A percentile compares a stretch with the other conserved stretches of the same genome.
phyloP scores from a whole-genome alignment of 2,888 invertebrate species.

The Lycia hirtaria region DNA sequence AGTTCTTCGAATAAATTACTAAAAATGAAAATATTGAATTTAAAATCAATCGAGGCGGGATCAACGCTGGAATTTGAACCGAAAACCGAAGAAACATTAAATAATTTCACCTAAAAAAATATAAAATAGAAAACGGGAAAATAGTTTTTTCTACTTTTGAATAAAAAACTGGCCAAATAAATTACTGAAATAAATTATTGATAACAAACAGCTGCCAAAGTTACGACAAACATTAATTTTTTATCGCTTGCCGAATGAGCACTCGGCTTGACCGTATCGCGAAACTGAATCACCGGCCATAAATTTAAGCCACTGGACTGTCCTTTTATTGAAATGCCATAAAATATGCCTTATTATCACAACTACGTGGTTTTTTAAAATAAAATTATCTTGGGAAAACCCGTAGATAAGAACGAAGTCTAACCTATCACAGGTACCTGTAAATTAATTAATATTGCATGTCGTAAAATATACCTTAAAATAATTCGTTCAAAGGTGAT shows the following conservation, averaged over 20 bases:
- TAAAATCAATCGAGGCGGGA: no score
- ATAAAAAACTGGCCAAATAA: background rate
- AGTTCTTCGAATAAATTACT: no score
- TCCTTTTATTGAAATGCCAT: conserved; percentile 16
- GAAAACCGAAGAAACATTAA: no score
- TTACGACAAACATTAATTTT: conserved; percentile 42
- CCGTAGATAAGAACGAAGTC: background rate
- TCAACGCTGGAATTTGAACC: no score
- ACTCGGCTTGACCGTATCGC: conserved; percentile 41
- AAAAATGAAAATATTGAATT: no score
- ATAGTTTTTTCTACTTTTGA: background rate
- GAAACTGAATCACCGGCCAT: conserved; percentile 20
- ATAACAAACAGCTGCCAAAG: conserved; percentile 23
- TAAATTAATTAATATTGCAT: background rate
- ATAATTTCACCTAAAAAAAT: background rate
- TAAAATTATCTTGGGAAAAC: conserved; percentile 10
- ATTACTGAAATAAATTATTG: conserved; percentile 22
- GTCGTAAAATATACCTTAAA: no score
- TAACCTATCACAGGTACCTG: no score
- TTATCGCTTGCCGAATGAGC: conserved; percentile 37
- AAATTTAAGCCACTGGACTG: conserved; percentile 21
- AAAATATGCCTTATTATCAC: conserved; percentile 23
- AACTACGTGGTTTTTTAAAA: conserved; percentile 8
- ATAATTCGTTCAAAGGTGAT: no score
- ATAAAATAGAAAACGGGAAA: background rate